Evolutionary conservation across 2,888 invertebrate genomes (phyloP).

Genomic region (Amiota mariae): DNA sequence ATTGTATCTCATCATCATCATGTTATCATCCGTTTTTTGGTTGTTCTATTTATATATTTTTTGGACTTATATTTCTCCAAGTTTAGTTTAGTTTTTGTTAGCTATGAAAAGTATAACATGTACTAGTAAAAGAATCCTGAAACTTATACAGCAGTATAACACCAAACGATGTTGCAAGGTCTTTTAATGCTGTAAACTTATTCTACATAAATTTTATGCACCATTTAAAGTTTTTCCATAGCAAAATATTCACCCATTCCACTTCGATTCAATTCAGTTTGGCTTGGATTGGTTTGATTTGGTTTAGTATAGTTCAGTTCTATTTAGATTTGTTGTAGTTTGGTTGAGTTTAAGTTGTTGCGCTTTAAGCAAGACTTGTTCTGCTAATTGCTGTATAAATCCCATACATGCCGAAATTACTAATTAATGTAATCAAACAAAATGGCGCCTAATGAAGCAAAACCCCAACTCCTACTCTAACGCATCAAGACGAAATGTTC

Average conservation of each 20-base stretch:
- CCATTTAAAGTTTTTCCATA: conserved; percentile 55
- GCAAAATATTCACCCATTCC: too few species aligned
- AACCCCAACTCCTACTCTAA: background rate
- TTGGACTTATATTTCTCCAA: background rate
- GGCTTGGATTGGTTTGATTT: too few species aligned
- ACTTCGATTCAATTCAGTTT: background rate
- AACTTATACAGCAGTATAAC: background rate
- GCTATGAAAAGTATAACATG: too few species aligned
- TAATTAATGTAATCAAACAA: conserved; percentile 26
- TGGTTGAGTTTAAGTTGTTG: too few species aligned
- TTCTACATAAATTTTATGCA: conserved; percentile 68
- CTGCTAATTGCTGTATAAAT: conserved; percentile 20
- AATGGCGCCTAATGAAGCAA: conserved; percentile 24
- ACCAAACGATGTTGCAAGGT: conserved; percentile 32
- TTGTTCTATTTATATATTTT: background rate
- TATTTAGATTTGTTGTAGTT: background rate
- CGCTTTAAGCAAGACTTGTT: background rate
- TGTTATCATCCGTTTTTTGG: background rate
- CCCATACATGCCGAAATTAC: conserved; percentile 1
- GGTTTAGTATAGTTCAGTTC: too few species aligned
- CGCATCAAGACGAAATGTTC: too few species aligned
- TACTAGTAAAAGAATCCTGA: too few species aligned
- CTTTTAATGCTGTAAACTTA: conserved; percentile 45
- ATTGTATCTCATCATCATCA: background rate
- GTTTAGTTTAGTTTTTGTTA: background rate